Conservation (phyloP, 2,888 invertebrate genomes). For the Drosophila nr. perissopoda region DNA sequence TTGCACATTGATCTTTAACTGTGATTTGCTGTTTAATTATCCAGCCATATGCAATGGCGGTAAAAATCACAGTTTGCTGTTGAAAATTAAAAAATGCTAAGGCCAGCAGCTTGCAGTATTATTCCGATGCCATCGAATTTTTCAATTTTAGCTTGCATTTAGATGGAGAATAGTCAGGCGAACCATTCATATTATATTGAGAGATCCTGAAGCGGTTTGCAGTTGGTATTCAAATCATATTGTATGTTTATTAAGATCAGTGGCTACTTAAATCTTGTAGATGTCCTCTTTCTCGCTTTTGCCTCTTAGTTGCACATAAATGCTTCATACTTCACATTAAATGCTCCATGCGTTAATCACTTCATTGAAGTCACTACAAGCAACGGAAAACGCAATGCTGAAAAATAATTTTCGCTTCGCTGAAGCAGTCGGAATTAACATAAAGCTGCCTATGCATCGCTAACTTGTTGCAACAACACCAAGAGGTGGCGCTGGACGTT, state of each 20-base stretch:
- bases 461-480: constrained; percentile 49
- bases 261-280: background rate
- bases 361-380: constrained; percentile 2
- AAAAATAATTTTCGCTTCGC: background rate
- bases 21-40: constrained; percentile 50
- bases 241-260: background rate
- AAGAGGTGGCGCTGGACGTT: constrained; percentile 63
- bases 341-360: background rate
- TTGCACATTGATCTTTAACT: constrained; percentile 25
- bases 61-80: constrained; percentile 10
- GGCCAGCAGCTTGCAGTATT: background rate
- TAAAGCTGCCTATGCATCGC: constrained; percentile 49
- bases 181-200: background rate
- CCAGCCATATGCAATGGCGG: background rate
- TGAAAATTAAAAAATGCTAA: background rate
- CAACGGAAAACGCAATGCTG: background rate
- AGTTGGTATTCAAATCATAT: background rate
- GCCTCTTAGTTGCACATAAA: background rate
- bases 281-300: background rate
- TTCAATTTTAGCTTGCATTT: background rate
- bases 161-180: background rate
- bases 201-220: background rate
- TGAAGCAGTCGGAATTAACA: constrained; percentile 15
- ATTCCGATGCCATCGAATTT: background rate
- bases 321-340: background rate